Evolutionary conservation across 2,113 vertebrate genomes (phyloP).

Genomic region (Apteryx owenii): DNA sequence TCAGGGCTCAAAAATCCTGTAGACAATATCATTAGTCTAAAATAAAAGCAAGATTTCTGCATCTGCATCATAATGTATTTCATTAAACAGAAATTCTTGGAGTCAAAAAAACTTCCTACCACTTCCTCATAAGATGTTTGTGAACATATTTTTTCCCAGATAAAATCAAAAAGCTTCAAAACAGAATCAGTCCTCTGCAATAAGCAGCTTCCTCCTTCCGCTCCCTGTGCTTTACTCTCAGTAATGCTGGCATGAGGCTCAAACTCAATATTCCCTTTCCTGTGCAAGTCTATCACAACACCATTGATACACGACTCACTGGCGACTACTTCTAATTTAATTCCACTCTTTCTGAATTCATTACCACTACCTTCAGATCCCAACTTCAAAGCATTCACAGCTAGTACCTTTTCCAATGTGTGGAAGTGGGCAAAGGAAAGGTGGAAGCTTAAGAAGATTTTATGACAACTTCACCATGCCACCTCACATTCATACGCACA

Average conservation of each 20-base stretch:
- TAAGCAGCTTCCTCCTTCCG: not conserved
- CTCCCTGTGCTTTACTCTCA: not conserved
- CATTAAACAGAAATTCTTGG: not conserved
- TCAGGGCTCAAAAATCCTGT: not conserved
- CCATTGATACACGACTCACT: not conserved
- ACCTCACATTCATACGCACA: not conserved
- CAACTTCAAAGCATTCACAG: not conserved
- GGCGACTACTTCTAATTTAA: not conserved
- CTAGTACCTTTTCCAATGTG: not conserved
- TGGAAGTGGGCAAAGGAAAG: not conserved
- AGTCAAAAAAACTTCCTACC: not conserved
- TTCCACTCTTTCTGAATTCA: not conserved
- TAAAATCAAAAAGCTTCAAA: not conserved
- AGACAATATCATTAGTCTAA: not conserved
- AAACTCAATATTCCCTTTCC: not conserved
- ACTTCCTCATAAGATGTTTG: not conserved
- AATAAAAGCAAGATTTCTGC: not conserved
- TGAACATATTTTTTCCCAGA: not conserved
- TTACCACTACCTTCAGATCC: not conserved
- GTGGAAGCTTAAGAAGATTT: not conserved
- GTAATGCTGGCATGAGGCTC: not conserved
- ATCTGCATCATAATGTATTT: not conserved
- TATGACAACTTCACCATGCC: not conserved
- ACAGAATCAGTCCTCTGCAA: not conserved
- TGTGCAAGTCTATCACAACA: not conserved